phyloP scores from a whole-genome alignment of 1,140 invertebrate genomes.

The Diorhabda sublineata region DNA sequence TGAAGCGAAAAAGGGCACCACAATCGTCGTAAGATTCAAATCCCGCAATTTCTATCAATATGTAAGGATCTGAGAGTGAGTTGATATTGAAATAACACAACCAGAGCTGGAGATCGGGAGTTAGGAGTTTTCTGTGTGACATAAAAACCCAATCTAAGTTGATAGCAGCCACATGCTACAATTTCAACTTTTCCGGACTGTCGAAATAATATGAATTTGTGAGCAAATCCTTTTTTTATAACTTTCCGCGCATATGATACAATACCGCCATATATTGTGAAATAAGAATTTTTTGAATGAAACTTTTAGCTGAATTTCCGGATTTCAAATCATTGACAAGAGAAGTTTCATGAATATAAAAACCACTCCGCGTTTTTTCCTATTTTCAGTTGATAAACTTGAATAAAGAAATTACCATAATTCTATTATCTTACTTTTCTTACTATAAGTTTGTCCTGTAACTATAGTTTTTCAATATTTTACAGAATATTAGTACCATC shows the following conservation, averaged over 20 bases:
- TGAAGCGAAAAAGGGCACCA: conserved; percentile 25
- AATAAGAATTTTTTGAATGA: conserved; percentile 5
- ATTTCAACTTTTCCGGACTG: conserved; percentile 35
- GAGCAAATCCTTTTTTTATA: conserved; percentile 19
- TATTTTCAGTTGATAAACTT: too few relatives aligned
- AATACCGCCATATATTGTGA: conserved; percentile 1
- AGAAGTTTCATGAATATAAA: too few relatives aligned
- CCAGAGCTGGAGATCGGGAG: conserved; percentile 21
- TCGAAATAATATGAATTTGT: conserved; percentile 34
- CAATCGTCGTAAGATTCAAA: conserved; percentile 23
- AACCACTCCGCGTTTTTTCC: too few relatives aligned
- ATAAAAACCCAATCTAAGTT: conserved; percentile 39
- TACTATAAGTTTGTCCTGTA: too few relatives aligned
- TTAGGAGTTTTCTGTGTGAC: conserved; percentile 24
- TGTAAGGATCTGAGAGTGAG: conserved; percentile 33
- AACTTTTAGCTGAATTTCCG: neutral
- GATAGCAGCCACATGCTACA: conserved; percentile 34
- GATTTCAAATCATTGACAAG: neutral
- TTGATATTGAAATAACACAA: conserved; percentile 34
- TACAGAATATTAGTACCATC: too few relatives aligned
- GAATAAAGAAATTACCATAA: too few relatives aligned
- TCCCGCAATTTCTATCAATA: conserved; percentile 34
- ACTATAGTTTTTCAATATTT: too few relatives aligned
- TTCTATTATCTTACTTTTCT: too few relatives aligned
- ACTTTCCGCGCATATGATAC: conserved; percentile 12